Evolutionary conservation across 2,888 invertebrate species (phyloP).

Genomic region (Temnothorax rugatulus): DNA sequence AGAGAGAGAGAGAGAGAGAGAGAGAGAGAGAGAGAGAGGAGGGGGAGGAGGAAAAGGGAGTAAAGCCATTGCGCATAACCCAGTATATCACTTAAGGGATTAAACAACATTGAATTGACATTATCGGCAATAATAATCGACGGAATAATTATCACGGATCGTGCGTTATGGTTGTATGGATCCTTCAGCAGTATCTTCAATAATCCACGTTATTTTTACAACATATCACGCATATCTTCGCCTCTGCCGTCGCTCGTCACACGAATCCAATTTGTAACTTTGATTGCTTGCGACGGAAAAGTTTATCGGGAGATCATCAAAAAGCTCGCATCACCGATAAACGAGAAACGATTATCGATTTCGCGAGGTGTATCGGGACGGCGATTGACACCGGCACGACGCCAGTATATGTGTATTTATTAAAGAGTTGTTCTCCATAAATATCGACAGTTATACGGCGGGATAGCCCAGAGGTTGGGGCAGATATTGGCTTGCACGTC

Average conservation of each 20-base stretch:
- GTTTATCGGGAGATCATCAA: slow-evolving; percentile 48
- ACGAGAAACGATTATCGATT: slow-evolving; percentile 51
- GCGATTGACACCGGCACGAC: slow-evolving; percentile 47
- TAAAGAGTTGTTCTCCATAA: slow-evolving; percentile 54
- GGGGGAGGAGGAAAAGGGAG: not conserved
- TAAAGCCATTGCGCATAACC: not conserved
- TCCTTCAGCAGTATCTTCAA: not conserved
- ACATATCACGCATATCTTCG: not conserved
- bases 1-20: no score
- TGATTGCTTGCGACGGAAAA: slow-evolving; percentile 46
- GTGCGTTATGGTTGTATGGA: not conserved
- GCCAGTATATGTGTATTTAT: slow-evolving; percentile 38
- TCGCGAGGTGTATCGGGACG: slow-evolving; percentile 27
- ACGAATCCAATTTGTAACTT: slow-evolving; percentile 55
- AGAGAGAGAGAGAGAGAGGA: not conserved
- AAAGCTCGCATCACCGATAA: slow-evolving; percentile 42
- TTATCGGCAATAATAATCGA: slow-evolving; percentile 23
- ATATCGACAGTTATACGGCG: slow-evolving; percentile 52
- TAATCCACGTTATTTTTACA: slow-evolving; percentile 28
- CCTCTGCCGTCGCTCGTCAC: slow-evolving; percentile 34
- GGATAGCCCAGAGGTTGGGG: slow-evolving; percentile 14
- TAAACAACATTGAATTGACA: not conserved
- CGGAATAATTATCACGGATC: not conserved
- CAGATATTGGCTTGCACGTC: slow-evolving; percentile 59
- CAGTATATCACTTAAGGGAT: not conserved